A percentile compares a stretch with the other conserved stretches of the same genome.
Evolutionary conservation across 2,113 vertebrate species (phyloP).

Genomic region (Poicephalus meyeri): DNA sequence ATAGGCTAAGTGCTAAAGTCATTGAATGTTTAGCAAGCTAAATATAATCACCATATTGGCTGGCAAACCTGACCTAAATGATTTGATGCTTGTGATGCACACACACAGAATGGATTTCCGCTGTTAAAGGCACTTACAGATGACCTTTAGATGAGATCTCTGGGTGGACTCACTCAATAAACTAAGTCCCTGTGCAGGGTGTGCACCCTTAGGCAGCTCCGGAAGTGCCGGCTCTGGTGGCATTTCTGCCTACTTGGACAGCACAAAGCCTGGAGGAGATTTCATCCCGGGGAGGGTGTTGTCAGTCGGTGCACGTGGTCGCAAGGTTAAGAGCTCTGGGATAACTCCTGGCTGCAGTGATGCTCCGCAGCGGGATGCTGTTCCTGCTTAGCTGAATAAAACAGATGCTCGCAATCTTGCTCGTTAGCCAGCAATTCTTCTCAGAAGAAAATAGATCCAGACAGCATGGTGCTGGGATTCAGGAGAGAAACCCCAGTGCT

Average conservation of each 20-base stretch:
- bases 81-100: not conserved
- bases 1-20: not conserved
- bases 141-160: not conserved
- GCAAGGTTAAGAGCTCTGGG: not conserved
- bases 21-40: not conserved
- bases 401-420: not conserved
- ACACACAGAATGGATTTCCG: not conserved
- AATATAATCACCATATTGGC: not conserved
- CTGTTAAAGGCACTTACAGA: not conserved
- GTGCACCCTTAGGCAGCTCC: not conserved
- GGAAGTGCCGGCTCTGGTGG: not conserved
- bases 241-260: not conserved
- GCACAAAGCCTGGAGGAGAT: not conserved
- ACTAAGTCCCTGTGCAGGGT: not conserved
- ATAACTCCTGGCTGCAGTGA: not conserved
- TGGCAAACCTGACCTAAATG: not conserved
- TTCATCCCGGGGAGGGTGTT: not conserved
- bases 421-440: not conserved
- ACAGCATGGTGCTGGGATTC: not conserved
- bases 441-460: not conserved
- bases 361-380: not conserved
- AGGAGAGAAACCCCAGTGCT: not conserved
- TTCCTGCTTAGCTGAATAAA: not conserved
- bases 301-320: not conserved
- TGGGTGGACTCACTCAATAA: not conserved